These are phyloP conservation scores for Homarus gammarus DNA, from an alignment of 2,888 invertebrate species.

Conservation along the genomic window DNA sequence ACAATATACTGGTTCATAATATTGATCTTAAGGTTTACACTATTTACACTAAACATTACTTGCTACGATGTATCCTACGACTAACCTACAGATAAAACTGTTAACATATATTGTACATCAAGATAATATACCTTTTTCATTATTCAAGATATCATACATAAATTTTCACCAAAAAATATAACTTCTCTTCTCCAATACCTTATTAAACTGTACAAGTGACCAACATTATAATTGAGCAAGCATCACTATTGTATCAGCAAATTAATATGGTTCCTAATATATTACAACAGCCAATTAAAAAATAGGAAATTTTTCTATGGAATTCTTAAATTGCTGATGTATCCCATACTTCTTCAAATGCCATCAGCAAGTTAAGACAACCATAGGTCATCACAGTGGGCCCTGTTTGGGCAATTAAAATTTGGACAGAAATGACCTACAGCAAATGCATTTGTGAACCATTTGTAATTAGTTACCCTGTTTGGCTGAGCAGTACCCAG, in stretches of 20 bases:
- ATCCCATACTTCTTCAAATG: not conserved
- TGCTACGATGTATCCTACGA: slow-evolving; percentile 17
- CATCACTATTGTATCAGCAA: slow-evolving; percentile 57
- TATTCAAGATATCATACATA: slow-evolving; percentile 53
- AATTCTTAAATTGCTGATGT: slow-evolving; percentile 23
- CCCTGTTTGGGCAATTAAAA: slow-evolving; percentile 16
- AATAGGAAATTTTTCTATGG: slow-evolving; percentile 5
- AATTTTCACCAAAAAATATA: slow-evolving; percentile 66
- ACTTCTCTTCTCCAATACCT: slow-evolving; percentile 66
- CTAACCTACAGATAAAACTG: slow-evolving; percentile 45
- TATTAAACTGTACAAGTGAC: slow-evolving; percentile 60
- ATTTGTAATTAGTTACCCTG: slow-evolving; percentile 39
- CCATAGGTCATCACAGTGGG: slow-evolving; percentile 34
- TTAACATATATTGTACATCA: slow-evolving; percentile 56
- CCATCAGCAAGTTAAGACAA: slow-evolving; percentile 26
- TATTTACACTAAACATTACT: slow-evolving; percentile 41
- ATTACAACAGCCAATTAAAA: slow-evolving; percentile 41
- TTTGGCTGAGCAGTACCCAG: slow-evolving; percentile 19
- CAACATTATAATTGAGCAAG: slow-evolving; percentile 68
- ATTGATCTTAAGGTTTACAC: slow-evolving; percentile 21
- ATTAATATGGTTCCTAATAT: slow-evolving; percentile 31
- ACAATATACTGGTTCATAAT: slow-evolving; percentile 42
- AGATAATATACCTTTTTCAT: slow-evolving; percentile 52
- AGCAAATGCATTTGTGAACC: slow-evolving; percentile 15
- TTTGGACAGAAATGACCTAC: slow-evolving; percentile 46